A percentile compares a stretch with the other conserved stretches of the same genome.
phyloP scores from a whole-genome alignment of 2,113 vertebrate species.

The Paracanthobrama guichenoti region DNA sequence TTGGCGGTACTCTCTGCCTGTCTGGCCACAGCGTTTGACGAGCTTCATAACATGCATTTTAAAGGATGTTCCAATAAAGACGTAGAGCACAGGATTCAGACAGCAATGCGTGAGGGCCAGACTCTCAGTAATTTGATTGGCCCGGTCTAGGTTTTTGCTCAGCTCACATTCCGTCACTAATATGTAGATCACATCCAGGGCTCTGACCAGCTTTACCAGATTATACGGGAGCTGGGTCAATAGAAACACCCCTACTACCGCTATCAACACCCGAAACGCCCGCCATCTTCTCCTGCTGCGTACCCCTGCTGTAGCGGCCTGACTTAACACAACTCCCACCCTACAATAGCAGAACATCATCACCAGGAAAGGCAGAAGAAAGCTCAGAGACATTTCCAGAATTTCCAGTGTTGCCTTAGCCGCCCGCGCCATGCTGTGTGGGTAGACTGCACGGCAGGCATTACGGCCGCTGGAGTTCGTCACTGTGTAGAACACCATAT shows the following conservation, averaged over 20 bases:
- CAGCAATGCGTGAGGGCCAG: slow-evolving; percentile 89
- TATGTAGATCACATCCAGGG: slow-evolving; percentile 80
- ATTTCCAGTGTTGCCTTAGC: slow-evolving; percentile 81
- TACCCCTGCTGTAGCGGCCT: slow-evolving; percentile 65
- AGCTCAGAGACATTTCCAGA: slow-evolving; percentile 82
- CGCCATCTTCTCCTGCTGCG: slow-evolving; percentile 78
- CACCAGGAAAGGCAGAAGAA: slow-evolving; percentile 84
- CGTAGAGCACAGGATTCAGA: slow-evolving; percentile 89
- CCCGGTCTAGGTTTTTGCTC: slow-evolving; percentile 84
- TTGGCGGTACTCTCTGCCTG: slow-evolving; percentile 46
- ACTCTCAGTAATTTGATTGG: slow-evolving; percentile 83
- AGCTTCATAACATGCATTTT: slow-evolving; percentile 80
- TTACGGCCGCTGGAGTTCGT: slow-evolving; percentile 53
- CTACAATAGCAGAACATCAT: slow-evolving; percentile 85
- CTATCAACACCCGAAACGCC: slow-evolving; percentile 82
- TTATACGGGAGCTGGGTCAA: slow-evolving; percentile 92
- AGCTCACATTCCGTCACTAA: slow-evolving; percentile 79
- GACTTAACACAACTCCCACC: slow-evolving; percentile 72
- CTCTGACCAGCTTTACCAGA: slow-evolving; percentile 79
- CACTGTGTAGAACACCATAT: slow-evolving; percentile 83
- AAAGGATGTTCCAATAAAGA: slow-evolving; percentile 86
- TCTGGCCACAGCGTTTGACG: slow-evolving; percentile 72
- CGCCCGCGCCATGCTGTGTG: slow-evolving; percentile 66
- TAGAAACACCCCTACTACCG: slow-evolving; percentile 83
- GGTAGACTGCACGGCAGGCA: slow-evolving; percentile 79